A percentile compares a stretch with the other conserved stretches of the same genome.
These are phyloP conservation scores for Orius insidiosus DNA, from an alignment of 1,140 invertebrate genomes.

Conservation along the genomic window DNA sequence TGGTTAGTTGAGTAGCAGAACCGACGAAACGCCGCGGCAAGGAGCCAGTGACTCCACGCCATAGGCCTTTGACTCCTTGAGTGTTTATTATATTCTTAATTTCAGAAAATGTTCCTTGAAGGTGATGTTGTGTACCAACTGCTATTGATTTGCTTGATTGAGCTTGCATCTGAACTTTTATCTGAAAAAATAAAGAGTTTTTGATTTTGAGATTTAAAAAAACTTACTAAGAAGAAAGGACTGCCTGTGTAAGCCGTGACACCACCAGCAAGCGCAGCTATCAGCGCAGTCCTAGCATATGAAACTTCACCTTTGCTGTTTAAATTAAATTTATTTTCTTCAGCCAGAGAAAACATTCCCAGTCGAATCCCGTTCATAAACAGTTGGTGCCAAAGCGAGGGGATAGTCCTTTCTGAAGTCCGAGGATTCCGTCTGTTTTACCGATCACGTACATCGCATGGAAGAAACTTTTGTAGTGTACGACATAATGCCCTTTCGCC, in stretches of 20 bases:
- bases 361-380: slow-evolving; percentile 51
- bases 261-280: slow-evolving; percentile 35
- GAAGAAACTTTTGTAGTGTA: slow-evolving; percentile 39
- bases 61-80: slow-evolving; percentile 51
- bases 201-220: too few relatives aligned
- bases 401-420: slow-evolving; percentile 65
- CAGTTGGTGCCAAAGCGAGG: slow-evolving; percentile 59
- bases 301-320: slow-evolving; percentile 13
- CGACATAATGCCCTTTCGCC: slow-evolving; percentile 42
- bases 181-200: slow-evolving; percentile 29
- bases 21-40: slow-evolving; percentile 67
- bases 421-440: slow-evolving; percentile 42
- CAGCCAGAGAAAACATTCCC: slow-evolving; percentile 43
- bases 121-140: slow-evolving; percentile 72
- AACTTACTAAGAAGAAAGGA: slow-evolving; percentile 57
- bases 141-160: slow-evolving; percentile 57
- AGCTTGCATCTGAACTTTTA: slow-evolving; percentile 81
- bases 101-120: slow-evolving; percentile 45
- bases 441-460: slow-evolving; percentile 46
- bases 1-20: slow-evolving; percentile 67
- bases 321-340: slow-evolving; percentile 8
- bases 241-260: slow-evolving; percentile 58
- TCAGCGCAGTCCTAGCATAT: slow-evolving; percentile 5
- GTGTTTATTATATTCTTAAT: neutral
- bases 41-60: slow-evolving; percentile 54